Evolutionary conservation across 2,113 vertebrate species (phyloP).

Genomic region (Boulengeromyrus knoepffleri): DNA sequence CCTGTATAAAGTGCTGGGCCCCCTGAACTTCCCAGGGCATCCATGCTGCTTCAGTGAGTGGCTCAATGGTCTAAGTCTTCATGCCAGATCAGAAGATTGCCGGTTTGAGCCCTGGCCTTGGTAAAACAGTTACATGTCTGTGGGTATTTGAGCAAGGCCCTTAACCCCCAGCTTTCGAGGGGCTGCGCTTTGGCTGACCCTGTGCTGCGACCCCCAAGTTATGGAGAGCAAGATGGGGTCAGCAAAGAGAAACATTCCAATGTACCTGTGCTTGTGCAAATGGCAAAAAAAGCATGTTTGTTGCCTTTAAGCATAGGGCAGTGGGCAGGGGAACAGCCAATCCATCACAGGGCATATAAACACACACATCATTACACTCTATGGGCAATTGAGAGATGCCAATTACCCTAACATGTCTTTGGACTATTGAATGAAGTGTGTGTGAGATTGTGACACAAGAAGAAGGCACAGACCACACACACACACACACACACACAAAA

Average conservation of each 20-base stretch:
- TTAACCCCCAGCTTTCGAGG: no score
- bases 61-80: no score
- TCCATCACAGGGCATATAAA: background rate
- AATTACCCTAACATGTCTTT: background rate
- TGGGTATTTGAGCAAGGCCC: no score
- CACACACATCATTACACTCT: background rate
- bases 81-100: no score
- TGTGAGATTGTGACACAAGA: background rate
- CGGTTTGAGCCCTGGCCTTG: no score
- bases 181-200: no score
- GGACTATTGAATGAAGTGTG: background rate
- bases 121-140: no score
- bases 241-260: no score
- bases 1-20: background rate
- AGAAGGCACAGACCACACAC: background rate
- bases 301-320: background rate
- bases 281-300: background rate
- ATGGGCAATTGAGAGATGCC: background rate
- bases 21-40: background rate
- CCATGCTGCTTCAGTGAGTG: background rate
- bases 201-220: no score
- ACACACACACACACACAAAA: background rate
- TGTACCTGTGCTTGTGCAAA: no score
- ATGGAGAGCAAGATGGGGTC: no score
- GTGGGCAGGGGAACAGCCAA: background rate